These are phyloP conservation scores for Rallus crepitans DNA, from an alignment of 2,797 vertebrate genomes.

Conservation along the genomic window DNA sequence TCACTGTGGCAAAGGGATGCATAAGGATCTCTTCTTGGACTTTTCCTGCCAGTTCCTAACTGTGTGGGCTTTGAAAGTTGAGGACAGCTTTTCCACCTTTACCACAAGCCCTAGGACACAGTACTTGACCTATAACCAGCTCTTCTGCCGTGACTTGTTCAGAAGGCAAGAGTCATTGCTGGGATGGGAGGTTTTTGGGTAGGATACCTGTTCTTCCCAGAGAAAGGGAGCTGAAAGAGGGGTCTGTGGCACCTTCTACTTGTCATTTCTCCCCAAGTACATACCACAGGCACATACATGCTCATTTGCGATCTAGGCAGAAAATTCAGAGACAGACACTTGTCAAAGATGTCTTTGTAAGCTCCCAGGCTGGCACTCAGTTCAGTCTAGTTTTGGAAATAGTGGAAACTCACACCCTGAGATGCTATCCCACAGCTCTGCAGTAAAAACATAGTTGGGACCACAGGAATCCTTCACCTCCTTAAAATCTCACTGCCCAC, in stretches of 20 bases:
- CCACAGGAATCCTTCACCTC: neutral
- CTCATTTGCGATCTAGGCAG: neutral
- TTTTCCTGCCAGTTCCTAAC: neutral
- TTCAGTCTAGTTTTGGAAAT: neutral
- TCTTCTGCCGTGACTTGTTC: neutral
- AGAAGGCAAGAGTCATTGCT: neutral
- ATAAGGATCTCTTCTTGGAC: neutral
- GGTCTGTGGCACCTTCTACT: neutral
- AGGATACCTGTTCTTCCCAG: neutral
- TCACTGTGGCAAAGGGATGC: neutral
- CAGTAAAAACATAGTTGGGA: neutral
- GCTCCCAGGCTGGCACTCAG: neutral
- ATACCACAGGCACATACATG: fast-evolving
- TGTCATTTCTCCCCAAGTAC: neutral
- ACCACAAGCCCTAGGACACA: neutral
- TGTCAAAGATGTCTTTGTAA: neutral
- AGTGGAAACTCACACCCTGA: neutral
- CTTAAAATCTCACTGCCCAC: neutral
- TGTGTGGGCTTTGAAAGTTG: neutral
- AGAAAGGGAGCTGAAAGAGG: neutral
- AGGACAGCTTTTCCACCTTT: neutral
- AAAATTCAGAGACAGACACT: neutral
- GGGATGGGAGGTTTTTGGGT: neutral
- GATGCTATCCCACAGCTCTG: neutral
- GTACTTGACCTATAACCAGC: neutral